Conservation (phyloP, 2,113 vertebrate species). For the Austrofundulus limnaeus region DNA sequence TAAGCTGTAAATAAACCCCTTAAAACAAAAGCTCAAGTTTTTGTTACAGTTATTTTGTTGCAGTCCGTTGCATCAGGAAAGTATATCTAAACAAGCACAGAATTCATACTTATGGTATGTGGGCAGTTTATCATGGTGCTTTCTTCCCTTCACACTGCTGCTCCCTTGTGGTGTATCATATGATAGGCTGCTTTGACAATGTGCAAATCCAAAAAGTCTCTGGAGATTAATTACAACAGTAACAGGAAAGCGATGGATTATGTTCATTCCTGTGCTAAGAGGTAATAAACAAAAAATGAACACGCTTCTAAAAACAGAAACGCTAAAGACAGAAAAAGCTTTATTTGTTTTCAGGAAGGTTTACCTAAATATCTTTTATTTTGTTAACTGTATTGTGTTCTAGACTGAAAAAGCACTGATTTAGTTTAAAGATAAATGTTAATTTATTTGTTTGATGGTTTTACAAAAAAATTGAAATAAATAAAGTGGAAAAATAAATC, state of each 20-base stretch:
- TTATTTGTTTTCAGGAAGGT: neutral
- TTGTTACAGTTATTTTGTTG: neutral
- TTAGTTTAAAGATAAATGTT: neutral
- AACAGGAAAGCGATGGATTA: conserved; percentile 13
- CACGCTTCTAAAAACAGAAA: conserved; percentile 4
- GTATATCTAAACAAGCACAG: neutral
- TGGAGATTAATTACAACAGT: conserved; percentile 40
- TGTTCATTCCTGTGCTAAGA: conserved; percentile 16
- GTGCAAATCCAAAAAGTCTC: conserved; percentile 18
- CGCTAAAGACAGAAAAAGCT: neutral
- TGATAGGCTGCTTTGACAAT: conserved; percentile 27
- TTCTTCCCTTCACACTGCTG: conserved; percentile 85
- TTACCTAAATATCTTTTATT: neutral
- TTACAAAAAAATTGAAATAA: conserved; percentile 11
- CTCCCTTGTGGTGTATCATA: conserved; percentile 83
- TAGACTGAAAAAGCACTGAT: neutral
- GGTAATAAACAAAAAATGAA: conserved; percentile 2
- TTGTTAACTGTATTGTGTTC: neutral
- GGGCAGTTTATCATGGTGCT: conserved; percentile 10
- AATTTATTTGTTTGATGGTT: conserved; percentile 1
- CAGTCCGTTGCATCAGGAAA: neutral
- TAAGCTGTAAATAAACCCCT: neutral
- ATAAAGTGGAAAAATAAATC: conserved; percentile 1
- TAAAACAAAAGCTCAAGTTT: no score
- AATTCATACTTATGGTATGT: conserved; percentile 9